phyloP scores from a whole-genome alignment of 1,140 invertebrate genomes.

The Copidosoma floridanum region DNA sequence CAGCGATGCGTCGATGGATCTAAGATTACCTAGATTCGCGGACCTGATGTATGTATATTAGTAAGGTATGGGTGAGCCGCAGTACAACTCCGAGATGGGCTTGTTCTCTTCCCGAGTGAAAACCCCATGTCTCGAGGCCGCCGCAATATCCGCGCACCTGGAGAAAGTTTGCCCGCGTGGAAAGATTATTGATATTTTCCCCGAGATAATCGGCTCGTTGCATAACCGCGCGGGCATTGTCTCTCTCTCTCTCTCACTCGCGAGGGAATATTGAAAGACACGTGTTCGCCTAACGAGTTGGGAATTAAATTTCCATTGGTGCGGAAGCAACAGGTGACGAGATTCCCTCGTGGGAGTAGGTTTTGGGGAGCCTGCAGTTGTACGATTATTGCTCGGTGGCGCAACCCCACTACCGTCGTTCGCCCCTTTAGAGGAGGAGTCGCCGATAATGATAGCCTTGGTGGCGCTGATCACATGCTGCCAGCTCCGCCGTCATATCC shows the following conservation, averaged over 20 bases:
- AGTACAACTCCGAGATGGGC: no score
- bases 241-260: no score
- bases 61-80: neutral
- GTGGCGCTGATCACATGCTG: no score
- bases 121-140: no score
- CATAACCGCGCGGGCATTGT: no score
- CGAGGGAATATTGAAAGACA: no score
- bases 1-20: neutral
- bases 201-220: no score
- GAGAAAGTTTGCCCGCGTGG: constrained; percentile 21
- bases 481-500: constrained; percentile 30
- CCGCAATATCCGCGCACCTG: no score
- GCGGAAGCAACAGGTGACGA: neutral
- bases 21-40: neutral
- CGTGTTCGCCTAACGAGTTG: no score
- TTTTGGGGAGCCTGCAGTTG: no score
- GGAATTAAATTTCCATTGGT: neutral
- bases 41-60: neutral
- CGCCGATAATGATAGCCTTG: constrained; percentile 42
- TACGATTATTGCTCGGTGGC: constrained; percentile 38
- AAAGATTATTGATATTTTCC: no score
- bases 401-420: constrained; percentile 5
- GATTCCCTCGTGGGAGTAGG: constrained; percentile 18
- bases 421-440: constrained; percentile 26
- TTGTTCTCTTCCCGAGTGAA: no score